Evolutionary conservation across 2,113 vertebrate genomes (phyloP).

Genomic region (Osmerus mordax): DNA sequence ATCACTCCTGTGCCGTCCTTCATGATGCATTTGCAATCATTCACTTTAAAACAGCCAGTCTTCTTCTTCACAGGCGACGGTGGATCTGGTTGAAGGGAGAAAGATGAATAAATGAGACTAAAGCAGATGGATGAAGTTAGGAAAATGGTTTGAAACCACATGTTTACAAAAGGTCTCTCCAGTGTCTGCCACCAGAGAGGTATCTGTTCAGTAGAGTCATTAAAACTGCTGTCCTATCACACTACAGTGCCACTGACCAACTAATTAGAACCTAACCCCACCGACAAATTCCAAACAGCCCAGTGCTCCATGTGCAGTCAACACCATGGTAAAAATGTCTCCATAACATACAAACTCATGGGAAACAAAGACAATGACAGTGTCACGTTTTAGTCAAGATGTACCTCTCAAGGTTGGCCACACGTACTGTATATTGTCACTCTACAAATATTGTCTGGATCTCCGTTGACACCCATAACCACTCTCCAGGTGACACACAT

Average conservation of each 20-base stretch:
- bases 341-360: too few relatives aligned
- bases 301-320: constrained; percentile 22
- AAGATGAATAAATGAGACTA: not conserved
- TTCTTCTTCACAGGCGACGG: constrained; percentile 7
- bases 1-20: constrained; percentile 71
- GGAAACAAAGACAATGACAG: too few relatives aligned
- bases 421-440: too few relatives aligned
- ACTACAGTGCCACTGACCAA: constrained; percentile 31
- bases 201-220: not conserved
- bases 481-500: too few relatives aligned
- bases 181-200: not conserved
- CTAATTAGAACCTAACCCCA: constrained; percentile 53
- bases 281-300: constrained; percentile 28
- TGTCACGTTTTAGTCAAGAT: too few relatives aligned
- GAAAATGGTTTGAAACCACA: constrained; percentile 25
- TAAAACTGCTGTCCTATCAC: constrained; percentile 23
- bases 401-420: too few relatives aligned
- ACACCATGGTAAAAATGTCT: not conserved
- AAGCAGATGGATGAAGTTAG: constrained; percentile 17
- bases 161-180: constrained; percentile 10
- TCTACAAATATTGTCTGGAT: too few relatives aligned
- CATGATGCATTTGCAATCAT: constrained; percentile 73
- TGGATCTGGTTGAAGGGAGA: not conserved
- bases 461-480: too few relatives aligned
- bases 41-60: constrained; percentile 68